Evolutionary conservation across 2,888 invertebrate species (phyloP).

Genomic region (Ichneumoninae sp.): DNA sequence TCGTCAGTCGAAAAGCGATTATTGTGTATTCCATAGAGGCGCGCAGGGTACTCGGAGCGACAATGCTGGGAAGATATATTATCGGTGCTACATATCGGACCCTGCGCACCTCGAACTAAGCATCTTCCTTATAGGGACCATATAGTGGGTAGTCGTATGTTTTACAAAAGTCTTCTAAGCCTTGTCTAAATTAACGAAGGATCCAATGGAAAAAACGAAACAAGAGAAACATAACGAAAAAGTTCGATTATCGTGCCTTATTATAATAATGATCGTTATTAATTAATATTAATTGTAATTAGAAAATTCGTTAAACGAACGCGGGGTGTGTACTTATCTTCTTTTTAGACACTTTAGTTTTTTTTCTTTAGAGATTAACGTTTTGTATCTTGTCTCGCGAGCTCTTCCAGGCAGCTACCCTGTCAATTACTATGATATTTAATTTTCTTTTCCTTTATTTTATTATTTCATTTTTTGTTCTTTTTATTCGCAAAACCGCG

Average conservation of each 20-base stretch:
- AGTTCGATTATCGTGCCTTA: conserved; percentile 52
- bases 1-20: conserved; percentile 22
- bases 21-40: conserved; percentile 55
- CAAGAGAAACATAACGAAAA: conserved; percentile 17
- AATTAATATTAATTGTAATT: conserved; percentile 1
- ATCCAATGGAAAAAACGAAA: not conserved
- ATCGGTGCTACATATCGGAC: conserved; percentile 70
- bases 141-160: conserved; percentile 74
- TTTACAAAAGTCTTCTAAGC: conserved; percentile 32
- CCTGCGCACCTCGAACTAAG: conserved; percentile 66
- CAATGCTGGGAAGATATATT: conserved; percentile 33
- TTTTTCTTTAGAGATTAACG: conserved; percentile 27
- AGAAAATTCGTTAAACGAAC: conserved; percentile 46
- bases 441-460: not conserved
- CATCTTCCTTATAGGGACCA: conserved; percentile 82
- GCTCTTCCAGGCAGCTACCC: conserved; percentile 66
- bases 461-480: conserved; percentile 34
- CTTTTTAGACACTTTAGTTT: conserved; percentile 38
- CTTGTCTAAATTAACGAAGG: conserved; percentile 7
- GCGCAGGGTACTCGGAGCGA: conserved; percentile 15
- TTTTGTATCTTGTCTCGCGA: conserved; percentile 36
- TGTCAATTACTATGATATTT: conserved; percentile 37
- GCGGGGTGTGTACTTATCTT: conserved; percentile 60
- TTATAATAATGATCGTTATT: conserved; percentile 16
- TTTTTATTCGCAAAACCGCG: conserved; percentile 50